These are phyloP conservation scores for Hiodon alosoides DNA, from an alignment of 2,113 vertebrate genomes.

Conservation along the genomic window DNA sequence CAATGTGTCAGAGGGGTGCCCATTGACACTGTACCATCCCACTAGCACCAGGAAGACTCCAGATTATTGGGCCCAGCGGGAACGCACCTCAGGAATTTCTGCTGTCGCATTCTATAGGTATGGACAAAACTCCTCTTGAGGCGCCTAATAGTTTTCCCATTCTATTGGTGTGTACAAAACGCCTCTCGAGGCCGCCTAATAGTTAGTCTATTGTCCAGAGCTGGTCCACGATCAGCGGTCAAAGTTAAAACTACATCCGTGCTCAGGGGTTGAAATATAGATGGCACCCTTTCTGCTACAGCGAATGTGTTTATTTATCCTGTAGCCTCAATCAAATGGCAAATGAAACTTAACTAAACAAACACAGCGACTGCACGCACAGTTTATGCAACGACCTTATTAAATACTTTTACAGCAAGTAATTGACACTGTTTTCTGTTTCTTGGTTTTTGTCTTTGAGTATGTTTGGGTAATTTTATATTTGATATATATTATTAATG, in stretches of 20 bases:
- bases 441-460: no score
- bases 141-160: neutral
- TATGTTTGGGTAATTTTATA: no score
- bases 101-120: conserved; percentile 41
- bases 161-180: conserved; percentile 23
- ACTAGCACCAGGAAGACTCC: conserved; percentile 41
- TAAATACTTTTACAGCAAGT: neutral
- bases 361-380: neutral
- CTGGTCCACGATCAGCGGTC: conserved; percentile 5
- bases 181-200: conserved; percentile 41
- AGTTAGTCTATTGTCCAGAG: conserved; percentile 14
- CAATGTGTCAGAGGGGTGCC: conserved; percentile 43
- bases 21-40: conserved; percentile 42
- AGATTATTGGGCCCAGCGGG: conserved; percentile 54
- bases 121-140: conserved; percentile 30
- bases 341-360: no score
- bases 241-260: neutral
- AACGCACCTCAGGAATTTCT: conserved; percentile 47
- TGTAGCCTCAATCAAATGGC: neutral
- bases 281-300: neutral
- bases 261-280: neutral
- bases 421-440: neutral
- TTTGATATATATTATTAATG: conserved; percentile 46
- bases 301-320: neutral
- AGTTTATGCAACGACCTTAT: neutral